Percentiles rank a stretch among this genome's conserved stretches.
Conservation (phyloP, 2,113 vertebrate species). For the Cyrtonyx montezumae region DNA sequence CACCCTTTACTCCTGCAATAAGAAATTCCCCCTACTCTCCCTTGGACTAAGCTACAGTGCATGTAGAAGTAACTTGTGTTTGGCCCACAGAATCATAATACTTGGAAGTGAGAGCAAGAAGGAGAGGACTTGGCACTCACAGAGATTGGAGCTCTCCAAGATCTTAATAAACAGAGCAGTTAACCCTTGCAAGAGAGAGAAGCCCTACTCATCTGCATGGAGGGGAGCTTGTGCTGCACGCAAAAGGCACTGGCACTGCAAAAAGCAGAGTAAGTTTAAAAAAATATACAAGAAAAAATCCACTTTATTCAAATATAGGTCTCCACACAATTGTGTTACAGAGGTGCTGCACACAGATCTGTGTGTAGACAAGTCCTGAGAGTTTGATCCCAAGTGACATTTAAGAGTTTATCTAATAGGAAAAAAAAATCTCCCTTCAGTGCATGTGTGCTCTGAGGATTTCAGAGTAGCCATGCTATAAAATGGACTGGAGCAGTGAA, state of each 20-base stretch:
- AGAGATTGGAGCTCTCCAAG: neutral
- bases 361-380: neutral
- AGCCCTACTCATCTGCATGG: fast-evolving
- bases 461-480: neutral
- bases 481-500: neutral
- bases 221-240: neutral
- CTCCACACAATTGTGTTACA: neutral
- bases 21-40: neutral
- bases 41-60: neutral
- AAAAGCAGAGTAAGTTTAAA: neutral
- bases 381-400: neutral
- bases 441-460: neutral
- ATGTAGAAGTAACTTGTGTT: neutral
- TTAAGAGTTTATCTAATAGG: neutral
- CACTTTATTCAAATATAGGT: neutral
- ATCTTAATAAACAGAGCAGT: neutral
- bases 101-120: slow-evolving; percentile 8
- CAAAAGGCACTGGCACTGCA: neutral
- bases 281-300: neutral
- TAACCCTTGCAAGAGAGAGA: neutral
- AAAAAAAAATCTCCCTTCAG: neutral
- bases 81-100: neutral
- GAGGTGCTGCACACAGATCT: neutral
- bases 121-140: neutral
- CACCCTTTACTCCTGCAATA: neutral